A percentile compares a stretch with the other conserved stretches of the same genome.
Evolutionary conservation across 2,888 invertebrate genomes (phyloP).

Genomic region (Parasteatoda lunata): DNA sequence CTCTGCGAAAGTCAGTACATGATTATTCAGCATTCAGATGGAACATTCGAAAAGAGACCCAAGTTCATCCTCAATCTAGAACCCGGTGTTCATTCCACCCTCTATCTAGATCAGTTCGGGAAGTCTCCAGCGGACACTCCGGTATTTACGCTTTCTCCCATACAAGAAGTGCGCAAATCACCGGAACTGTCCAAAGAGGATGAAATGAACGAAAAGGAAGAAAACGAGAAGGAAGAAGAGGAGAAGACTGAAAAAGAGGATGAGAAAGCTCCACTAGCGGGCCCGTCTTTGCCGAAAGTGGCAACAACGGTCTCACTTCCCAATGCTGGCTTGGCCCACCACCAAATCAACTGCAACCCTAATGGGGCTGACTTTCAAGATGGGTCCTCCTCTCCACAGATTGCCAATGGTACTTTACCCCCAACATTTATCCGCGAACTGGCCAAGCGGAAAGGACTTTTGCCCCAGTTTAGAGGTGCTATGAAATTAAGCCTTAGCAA

Average conservation of each 20-base stretch:
- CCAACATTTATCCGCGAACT: conserved; percentile 74
- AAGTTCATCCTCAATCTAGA: conserved; percentile 94
- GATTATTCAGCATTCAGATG: conserved; percentile 90
- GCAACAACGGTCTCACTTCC: conserved; percentile 52
- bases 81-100: conserved; percentile 93
- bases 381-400: conserved; percentile 75
- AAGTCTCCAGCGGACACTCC: conserved; percentile 79
- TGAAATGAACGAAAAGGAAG: conserved; percentile 72
- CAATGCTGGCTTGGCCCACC: conserved; percentile 24
- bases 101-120: conserved; percentile 87
- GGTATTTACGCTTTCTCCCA: conserved; percentile 90
- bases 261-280: conserved; percentile 34
- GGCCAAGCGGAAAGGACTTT: conserved; percentile 68
- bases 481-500: conserved; percentile 86
- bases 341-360: conserved; percentile 8
- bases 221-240: conserved; percentile 56
- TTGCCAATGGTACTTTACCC: conserved; percentile 74
- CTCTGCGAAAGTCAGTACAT: conserved; percentile 88
- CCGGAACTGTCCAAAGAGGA: conserved; percentile 75
- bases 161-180: conserved; percentile 82
- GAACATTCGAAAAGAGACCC: conserved; percentile 90
- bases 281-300: conserved; percentile 49
- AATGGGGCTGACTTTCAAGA: conserved; percentile 30
- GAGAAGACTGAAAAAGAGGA: conserved; percentile 12
- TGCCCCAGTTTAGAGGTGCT: conserved; percentile 77